Percentiles rank a stretch among this genome's conserved stretches.
Evolutionary conservation across 2,113 vertebrate genomes (phyloP).

Genomic region (Hydropotes inermis): DNA sequence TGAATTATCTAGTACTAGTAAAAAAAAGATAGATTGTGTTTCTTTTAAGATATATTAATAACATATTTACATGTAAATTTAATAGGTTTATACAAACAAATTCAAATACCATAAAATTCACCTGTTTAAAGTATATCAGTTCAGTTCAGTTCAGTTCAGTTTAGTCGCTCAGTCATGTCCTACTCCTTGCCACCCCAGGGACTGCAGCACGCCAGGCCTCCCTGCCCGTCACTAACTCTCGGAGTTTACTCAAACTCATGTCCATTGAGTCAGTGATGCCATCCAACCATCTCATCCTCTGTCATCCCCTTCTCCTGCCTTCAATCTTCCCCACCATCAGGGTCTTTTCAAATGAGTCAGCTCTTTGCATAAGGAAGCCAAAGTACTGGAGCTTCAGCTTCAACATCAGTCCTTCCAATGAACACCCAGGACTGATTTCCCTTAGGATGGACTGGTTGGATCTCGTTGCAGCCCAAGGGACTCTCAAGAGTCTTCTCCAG

Average conservation of each 20-base stretch:
- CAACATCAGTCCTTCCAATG: background rate
- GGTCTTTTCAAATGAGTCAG: background rate
- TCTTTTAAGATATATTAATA: background rate
- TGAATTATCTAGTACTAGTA: background rate
- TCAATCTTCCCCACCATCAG: background rate
- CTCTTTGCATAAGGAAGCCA: background rate
- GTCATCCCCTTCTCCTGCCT: background rate
- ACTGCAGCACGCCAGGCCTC: background rate
- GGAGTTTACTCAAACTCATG: background rate
- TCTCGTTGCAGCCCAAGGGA: background rate
- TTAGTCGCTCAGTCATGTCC: rapidly evolving
- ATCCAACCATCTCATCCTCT: background rate
- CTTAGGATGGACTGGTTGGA: too few relatives aligned
- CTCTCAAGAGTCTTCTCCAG: background rate
- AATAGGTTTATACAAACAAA: background rate
- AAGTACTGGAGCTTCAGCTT: background rate
- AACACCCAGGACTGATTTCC: background rate
- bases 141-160: background rate
- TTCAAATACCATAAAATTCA: background rate
- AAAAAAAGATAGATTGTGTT: background rate
- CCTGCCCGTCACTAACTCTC: background rate
- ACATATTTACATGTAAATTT: background rate
- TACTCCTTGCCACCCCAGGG: background rate
- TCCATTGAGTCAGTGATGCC: background rate
- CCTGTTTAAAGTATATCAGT: background rate